These are phyloP conservation scores for Nematostella vectensis DNA, from an alignment of 92 coral and sea anemone species.

Conservation along the genomic window DNA sequence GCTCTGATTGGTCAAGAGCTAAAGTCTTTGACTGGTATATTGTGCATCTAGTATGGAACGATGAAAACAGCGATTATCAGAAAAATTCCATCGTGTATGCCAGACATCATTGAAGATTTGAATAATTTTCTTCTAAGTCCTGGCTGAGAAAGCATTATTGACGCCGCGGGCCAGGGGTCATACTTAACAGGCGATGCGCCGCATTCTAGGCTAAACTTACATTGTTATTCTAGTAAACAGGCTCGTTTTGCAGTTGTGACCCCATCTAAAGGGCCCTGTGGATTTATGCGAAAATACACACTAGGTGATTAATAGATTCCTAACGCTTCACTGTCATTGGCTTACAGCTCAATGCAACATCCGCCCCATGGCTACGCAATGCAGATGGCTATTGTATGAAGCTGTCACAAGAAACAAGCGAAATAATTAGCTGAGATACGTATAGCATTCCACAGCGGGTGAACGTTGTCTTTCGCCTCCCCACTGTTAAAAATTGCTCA, in stretches of 20 bases:
- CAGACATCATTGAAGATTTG: conserved; percentile 20
- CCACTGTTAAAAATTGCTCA: conserved; percentile 66
- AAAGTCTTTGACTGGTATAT: neutral
- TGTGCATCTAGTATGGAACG: neutral
- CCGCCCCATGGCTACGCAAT: conserved; percentile 59
- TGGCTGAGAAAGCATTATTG: neutral
- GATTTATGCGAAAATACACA: conserved; percentile 13
- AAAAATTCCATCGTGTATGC: conserved; percentile 21
- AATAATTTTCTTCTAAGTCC: neutral
- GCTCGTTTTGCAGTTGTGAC: conserved; percentile 8
- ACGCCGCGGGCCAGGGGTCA: conserved; percentile 7
- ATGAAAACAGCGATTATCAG: conserved; percentile 31
- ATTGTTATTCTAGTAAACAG: conserved; percentile 29
- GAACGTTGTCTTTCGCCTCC: conserved; percentile 51
- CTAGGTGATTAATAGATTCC: conserved; percentile 50
- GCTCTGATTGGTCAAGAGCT: neutral
- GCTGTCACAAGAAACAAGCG: conserved; percentile 61
- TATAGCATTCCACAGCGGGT: conserved; percentile 50
- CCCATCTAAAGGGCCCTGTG: neutral
- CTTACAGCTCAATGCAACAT: conserved; percentile 9
- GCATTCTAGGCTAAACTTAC: conserved; percentile 5
- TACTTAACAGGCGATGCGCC: neutral
- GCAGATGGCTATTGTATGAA: conserved; percentile 38
- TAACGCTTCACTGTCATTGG: conserved; percentile 31
- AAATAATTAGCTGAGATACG: conserved; percentile 44